Base-by-base conservation (phyloP, 2,113 vertebrate species). In the Pollachius pollachius region DNA sequence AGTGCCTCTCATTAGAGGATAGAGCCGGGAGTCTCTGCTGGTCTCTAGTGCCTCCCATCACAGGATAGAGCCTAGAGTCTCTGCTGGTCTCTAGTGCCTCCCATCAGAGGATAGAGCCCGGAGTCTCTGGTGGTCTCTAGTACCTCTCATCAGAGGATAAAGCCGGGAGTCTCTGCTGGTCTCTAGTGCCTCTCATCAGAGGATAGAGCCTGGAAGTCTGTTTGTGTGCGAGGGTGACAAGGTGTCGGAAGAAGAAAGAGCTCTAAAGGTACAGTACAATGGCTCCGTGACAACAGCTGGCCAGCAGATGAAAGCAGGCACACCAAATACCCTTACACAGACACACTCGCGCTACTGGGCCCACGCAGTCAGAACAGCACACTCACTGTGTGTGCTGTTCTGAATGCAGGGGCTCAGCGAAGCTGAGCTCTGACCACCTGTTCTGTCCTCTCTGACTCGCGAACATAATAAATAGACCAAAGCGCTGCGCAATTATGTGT, bases 221-320 rank as follows among this genome's bases (percentile, higher is more conserved):
- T 13, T 17, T 57, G 15, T n/a, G 15, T 57, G 63, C 48, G 62
- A 23, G 52, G 4, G 12, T 37, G 66, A 74, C 3, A 30, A 4
- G 30, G 30, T 2, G 30, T 30, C 3, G 5, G 3, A 30, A 30
- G 30, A 4, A 30, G 30, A 30, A 30, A 30, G 30, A 30, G 30
- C 30, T 48, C 7, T 64, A 52, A 34, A 67, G 65, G 58, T 52
- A 64, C 23, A 61, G 30, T 18, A 72, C 59, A 5, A 59, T 68
- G 60, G 67, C 69, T 60, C 41, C 72, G 71, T 76, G 75, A 75
- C 68, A 82, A 76, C 72, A 84, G 84, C 76, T 81, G 79, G 72
- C 59, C 60, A 73, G 73, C 78, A 84, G 78, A 84, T 80, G 74
- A 81, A 67, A 65, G 66, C 68, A 62, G 52, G 34, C 4, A 57